Conservation (phyloP, 2,888 invertebrate genomes). For the Callinectes sapidus region DNA sequence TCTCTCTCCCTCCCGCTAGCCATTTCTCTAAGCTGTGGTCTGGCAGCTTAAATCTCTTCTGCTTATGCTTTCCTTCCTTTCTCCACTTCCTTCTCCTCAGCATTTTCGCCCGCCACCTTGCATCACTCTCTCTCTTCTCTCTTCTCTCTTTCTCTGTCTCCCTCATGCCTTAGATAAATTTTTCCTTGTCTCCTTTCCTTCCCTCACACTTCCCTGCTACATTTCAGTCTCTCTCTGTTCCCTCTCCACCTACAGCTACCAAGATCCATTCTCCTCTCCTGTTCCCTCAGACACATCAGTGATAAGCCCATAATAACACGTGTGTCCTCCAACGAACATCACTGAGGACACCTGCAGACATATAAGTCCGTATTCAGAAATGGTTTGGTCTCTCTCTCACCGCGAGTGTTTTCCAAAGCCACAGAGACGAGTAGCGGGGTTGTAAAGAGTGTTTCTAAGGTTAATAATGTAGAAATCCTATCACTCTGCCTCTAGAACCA, state of each 20-base stretch:
- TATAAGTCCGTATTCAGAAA: no score
- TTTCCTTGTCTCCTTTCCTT: not conserved
- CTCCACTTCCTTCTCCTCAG: not conserved
- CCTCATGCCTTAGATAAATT: not conserved
- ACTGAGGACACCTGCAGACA: not conserved
- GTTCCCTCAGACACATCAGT: not conserved
- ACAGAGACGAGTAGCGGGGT: no score
- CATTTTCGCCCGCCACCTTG: not conserved
- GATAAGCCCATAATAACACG: not conserved
- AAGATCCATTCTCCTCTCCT: no score
- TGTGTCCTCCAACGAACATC: not conserved
- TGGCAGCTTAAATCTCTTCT: not conserved
- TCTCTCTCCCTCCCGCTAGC: not conserved
- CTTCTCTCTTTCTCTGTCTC: not conserved
- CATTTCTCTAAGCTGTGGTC: not conserved
- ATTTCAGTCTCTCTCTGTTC: not conserved
- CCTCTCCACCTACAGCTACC: not conserved
- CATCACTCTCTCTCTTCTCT: not conserved
- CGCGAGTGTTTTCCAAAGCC: no score
- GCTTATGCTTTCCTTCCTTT: not conserved
- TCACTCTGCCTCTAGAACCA: no score
- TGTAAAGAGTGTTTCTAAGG: no score
- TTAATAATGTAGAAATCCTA: no score
- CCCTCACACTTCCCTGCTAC: not conserved
- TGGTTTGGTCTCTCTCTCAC: no score